phyloP scores from a whole-genome alignment of 1,140 invertebrate genomes.

The Brachystomella parvula region DNA sequence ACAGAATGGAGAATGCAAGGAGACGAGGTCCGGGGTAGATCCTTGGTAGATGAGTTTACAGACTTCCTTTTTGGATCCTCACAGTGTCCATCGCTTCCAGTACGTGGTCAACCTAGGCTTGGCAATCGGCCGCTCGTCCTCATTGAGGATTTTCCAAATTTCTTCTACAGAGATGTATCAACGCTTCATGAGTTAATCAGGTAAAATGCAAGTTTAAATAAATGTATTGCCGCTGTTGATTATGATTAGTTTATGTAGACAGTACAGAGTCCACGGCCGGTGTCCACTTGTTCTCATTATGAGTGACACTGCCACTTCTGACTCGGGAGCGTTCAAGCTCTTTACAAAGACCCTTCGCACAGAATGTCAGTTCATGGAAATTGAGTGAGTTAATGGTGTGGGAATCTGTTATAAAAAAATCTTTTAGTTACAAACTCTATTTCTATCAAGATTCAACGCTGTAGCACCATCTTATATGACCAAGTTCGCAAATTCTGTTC shows the following conservation, averaged over 20 bases:
- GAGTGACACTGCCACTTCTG: slow-evolving; percentile 21
- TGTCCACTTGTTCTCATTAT: slow-evolving; percentile 29
- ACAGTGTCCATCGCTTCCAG: slow-evolving; percentile 25
- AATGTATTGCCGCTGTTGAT: not conserved
- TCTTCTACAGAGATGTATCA: slow-evolving; percentile 20
- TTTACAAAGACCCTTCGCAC: slow-evolving; percentile 20
- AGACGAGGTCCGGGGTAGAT: slow-evolving; percentile 20
- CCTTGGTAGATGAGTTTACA: slow-evolving; percentile 23
- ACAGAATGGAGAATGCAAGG: not conserved
- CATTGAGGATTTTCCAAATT: slow-evolving; percentile 33
- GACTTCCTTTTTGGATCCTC: slow-evolving; percentile 30
- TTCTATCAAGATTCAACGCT: slow-evolving; percentile 29
- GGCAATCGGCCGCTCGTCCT: slow-evolving; percentile 11
- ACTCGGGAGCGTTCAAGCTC: slow-evolving; percentile 16
- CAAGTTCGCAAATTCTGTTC: slow-evolving; percentile 22
- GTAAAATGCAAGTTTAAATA: slow-evolving; percentile 10
- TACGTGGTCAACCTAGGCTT: not conserved
- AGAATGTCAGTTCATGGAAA: slow-evolving; percentile 18
- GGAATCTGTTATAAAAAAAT: not conserved
- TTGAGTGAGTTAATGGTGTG: slow-evolving; percentile 16
- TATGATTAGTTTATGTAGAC: slow-evolving; percentile 1
- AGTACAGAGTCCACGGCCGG: slow-evolving; percentile 3
- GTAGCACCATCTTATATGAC: slow-evolving; percentile 24
- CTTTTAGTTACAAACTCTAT: slow-evolving; percentile 9
- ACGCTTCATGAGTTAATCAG: slow-evolving; percentile 26